Percentiles rank a stretch among this genome's conserved stretches.
These are phyloP conservation scores for Gymnocypris eckloni DNA, from an alignment of 2,797 vertebrate genomes.

Conservation along the genomic window DNA sequence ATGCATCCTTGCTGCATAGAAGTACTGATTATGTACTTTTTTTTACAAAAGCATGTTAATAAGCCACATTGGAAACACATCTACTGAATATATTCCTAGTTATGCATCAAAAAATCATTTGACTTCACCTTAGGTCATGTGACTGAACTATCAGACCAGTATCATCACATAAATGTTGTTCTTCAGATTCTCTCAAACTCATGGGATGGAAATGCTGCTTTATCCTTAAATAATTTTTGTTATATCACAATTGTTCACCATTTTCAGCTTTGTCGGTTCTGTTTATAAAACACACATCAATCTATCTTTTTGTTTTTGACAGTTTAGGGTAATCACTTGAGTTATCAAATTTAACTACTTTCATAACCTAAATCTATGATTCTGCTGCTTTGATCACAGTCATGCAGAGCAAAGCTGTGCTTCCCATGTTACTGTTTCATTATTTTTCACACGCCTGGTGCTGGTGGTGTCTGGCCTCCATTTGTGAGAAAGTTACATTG, in stretches of 20 bases:
- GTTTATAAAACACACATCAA: conserved; percentile 15
- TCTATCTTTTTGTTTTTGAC: neutral
- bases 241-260: neutral
- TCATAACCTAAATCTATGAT: conserved; percentile 10
- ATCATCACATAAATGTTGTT: neutral
- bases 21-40: too few species aligned
- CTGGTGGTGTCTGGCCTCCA: conserved; percentile 56
- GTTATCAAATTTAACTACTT: neutral
- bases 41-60: neutral
- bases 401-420: conserved; percentile 30
- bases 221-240: neutral
- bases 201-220: neutral
- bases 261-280: neutral
- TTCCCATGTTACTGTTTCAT: conserved; percentile 49
- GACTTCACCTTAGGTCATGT: neutral
- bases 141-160: neutral
- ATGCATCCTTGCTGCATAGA: too few species aligned
- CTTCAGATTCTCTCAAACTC: neutral
- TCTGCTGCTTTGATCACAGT: conserved; percentile 12
- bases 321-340: neutral
- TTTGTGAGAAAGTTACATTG: conserved; percentile 56
- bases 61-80: neutral
- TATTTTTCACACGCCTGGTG: conserved; percentile 54
- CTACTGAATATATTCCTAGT: neutral
- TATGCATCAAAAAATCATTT: neutral